phyloP scores from a whole-genome alignment of 2,888 invertebrate genomes.

The Lacanobia oleracea region DNA sequence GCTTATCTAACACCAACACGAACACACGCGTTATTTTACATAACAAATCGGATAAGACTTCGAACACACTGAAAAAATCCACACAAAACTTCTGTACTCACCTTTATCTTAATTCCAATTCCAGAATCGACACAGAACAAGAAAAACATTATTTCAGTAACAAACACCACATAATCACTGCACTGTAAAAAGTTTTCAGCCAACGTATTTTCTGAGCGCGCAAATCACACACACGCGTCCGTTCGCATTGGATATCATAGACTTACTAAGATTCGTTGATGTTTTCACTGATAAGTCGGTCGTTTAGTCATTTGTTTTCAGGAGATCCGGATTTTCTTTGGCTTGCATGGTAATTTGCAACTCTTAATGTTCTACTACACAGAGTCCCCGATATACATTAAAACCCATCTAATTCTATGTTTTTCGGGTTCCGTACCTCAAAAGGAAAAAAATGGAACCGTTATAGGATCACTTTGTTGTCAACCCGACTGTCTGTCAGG shows the following conservation, averaged over 20 bases:
- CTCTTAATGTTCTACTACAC: neutral
- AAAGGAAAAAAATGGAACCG: too few relatives aligned
- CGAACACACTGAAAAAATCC: slow-evolving; percentile 5
- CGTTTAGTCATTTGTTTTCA: slow-evolving; percentile 29
- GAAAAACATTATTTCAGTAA: slow-evolving; percentile 19
- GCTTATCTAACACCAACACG: slow-evolving; percentile 51
- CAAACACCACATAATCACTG: slow-evolving; percentile 17
- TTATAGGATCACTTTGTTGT: too few relatives aligned
- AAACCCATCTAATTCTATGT: too few relatives aligned
- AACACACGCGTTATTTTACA: slow-evolving; percentile 47
- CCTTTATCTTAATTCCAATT: slow-evolving; percentile 23
- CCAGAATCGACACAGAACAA: neutral
- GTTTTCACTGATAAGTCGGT: slow-evolving; percentile 51
- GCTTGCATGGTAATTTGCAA: slow-evolving; percentile 11
- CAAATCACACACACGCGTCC: slow-evolving; percentile 21
- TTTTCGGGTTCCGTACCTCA: too few relatives aligned
- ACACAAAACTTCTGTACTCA: slow-evolving; percentile 10
- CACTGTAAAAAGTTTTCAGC: slow-evolving; percentile 41
- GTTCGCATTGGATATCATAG: slow-evolving; percentile 23
- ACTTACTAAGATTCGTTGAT: slow-evolving; percentile 42
- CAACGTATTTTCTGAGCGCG: slow-evolving; percentile 25
- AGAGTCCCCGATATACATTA: too few relatives aligned
- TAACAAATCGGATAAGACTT: slow-evolving; percentile 50
- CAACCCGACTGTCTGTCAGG: too few relatives aligned
- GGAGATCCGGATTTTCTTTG: neutral